phyloP scores from a whole-genome alignment of 1,140 invertebrate species.

The Penaeus vannamei region DNA sequence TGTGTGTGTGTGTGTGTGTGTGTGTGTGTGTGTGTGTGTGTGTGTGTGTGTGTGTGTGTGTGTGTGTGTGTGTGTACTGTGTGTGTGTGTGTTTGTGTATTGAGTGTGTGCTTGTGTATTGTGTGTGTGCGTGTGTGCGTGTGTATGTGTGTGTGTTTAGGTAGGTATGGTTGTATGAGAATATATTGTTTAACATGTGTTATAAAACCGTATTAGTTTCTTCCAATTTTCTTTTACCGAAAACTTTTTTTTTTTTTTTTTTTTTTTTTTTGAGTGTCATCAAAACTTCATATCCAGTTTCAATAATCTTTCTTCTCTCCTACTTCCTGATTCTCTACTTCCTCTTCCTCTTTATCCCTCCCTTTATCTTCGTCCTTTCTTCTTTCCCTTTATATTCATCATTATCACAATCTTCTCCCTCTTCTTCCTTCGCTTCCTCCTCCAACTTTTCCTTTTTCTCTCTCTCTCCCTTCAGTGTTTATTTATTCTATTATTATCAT shows the following conservation, averaged over 20 bases:
- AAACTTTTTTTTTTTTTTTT: background rate
- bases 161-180: background rate
- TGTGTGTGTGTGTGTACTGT: conserved; percentile 43
- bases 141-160: conserved; percentile 29
- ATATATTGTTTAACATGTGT: background rate
- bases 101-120: conserved; percentile 37
- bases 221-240: background rate
- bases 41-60: conserved; percentile 13
- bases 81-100: conserved; percentile 35
- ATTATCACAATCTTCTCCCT: background rate
- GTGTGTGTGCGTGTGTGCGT: conserved; percentile 27
- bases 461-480: background rate
- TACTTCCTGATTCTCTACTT: background rate
- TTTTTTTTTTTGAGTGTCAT: background rate
- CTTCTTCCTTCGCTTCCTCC: background rate
- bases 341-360: background rate
- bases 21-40: no score
- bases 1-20: no score
- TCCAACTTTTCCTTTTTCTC: background rate
- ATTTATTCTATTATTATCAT: background rate
- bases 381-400: background rate
- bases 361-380: background rate
- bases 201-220: no score
- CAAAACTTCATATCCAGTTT: background rate
- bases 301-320: background rate